These are phyloP conservation scores for Leucoma salicis DNA, from an alignment of 2,888 invertebrate genomes.

Conservation along the genomic window DNA sequence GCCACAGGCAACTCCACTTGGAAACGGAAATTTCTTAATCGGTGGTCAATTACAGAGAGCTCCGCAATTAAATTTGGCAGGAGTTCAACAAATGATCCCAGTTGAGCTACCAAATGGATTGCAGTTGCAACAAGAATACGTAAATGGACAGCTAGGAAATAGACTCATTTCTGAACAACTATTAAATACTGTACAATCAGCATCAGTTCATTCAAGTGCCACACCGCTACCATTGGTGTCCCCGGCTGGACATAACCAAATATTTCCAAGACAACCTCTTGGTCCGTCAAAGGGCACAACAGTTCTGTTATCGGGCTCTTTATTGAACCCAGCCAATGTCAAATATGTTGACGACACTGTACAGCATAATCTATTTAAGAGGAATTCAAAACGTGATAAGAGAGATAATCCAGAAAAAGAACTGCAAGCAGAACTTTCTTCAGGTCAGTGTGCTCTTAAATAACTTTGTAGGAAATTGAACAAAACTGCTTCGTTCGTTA, in stretches of 20 bases:
- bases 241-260: slow-evolving; percentile 26
- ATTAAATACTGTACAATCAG: slow-evolving; percentile 55
- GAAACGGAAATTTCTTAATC: slow-evolving; percentile 82
- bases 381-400: slow-evolving; percentile 73
- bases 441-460: slow-evolving; percentile 3
- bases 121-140: slow-evolving; percentile 79
- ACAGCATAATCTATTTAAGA: slow-evolving; percentile 75
- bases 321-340: slow-evolving; percentile 83
- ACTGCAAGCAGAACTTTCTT: slow-evolving; percentile 43
- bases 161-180: slow-evolving; percentile 82
- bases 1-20: slow-evolving; percentile 64
- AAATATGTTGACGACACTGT: slow-evolving; percentile 83
- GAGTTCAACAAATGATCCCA: slow-evolving; percentile 70
- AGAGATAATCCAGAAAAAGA: slow-evolving; percentile 76
- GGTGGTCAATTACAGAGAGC: slow-evolving; percentile 85
- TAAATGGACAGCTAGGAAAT: slow-evolving; percentile 85
- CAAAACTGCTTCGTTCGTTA: too few species aligned
- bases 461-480: too few species aligned
- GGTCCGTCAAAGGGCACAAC: slow-evolving; percentile 60
- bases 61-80: slow-evolving; percentile 77
- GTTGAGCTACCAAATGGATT: slow-evolving; percentile 72
- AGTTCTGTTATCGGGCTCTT: slow-evolving; percentile 63
- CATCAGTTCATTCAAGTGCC: slow-evolving; percentile 37
- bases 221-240: slow-evolving; percentile 37
- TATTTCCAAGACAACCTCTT: slow-evolving; percentile 40